These are phyloP conservation scores for Oscheius sp. DNA, from an alignment of 2,888 invertebrate species.

Conservation along the genomic window DNA sequence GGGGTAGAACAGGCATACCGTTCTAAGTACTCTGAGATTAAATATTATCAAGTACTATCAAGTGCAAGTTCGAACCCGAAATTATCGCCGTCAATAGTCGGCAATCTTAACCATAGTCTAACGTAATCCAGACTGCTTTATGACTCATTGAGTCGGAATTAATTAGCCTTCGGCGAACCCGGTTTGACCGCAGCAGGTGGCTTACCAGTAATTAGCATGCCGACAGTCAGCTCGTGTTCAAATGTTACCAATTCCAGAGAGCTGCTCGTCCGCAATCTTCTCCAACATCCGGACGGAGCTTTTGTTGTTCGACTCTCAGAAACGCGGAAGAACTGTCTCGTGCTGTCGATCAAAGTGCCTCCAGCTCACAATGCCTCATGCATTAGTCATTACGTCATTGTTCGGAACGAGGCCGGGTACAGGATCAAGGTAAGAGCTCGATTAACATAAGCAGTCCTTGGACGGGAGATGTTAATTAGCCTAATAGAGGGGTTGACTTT, in stretches of 20 bases:
- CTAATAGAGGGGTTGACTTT: neutral
- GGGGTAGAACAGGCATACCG: too few species aligned
- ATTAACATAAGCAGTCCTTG: constrained; percentile 31
- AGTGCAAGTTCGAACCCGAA: too few species aligned
- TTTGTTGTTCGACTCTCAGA: constrained; percentile 56
- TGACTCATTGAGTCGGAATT: constrained; percentile 20
- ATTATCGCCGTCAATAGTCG: too few species aligned
- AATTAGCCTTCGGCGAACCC: constrained; percentile 28
- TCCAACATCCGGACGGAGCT: constrained; percentile 53
- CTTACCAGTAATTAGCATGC: constrained; percentile 27
- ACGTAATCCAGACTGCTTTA: constrained; percentile 10
- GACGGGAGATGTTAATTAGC: constrained; percentile 11
- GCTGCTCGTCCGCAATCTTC: constrained; percentile 45
- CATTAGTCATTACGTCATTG: constrained; percentile 54
- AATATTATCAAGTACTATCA: too few species aligned
- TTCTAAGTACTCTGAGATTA: too few species aligned
- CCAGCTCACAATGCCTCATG: constrained; percentile 48
- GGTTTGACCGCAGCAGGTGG: constrained; percentile 26
- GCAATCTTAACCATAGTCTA: too few species aligned
- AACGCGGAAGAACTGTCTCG: constrained; percentile 49
- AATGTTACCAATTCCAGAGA: constrained; percentile 42
- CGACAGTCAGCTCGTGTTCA: neutral
- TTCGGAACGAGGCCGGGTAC: constrained; percentile 54
- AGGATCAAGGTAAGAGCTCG: constrained; percentile 45
- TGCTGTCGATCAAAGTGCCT: constrained; percentile 53